These are phyloP conservation scores for Denticeps clupeoides DNA, from an alignment of 2,797 vertebrate species.

Conservation along the genomic window DNA sequence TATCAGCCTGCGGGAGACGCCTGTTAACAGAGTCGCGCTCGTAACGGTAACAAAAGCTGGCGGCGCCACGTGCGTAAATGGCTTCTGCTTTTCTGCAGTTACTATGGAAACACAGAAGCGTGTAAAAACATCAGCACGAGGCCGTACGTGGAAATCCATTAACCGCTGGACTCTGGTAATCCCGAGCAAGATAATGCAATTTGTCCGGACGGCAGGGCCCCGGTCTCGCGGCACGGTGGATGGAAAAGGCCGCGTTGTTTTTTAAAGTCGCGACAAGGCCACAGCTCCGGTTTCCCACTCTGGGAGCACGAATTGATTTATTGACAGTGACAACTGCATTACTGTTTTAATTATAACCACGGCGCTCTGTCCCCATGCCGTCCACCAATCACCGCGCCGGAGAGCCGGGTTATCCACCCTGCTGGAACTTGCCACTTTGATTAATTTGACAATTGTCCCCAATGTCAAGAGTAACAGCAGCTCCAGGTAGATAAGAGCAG, in stretches of 20 bases:
- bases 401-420: conserved; percentile 61
- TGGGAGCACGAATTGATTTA: conserved; percentile 49
- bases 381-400: conserved; percentile 44
- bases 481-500: conserved; percentile 47
- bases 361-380: conserved; percentile 40
- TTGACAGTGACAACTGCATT: conserved; percentile 58
- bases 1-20: no score
- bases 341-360: conserved; percentile 64
- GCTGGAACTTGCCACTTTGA: conserved; percentile 50
- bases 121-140: no score
- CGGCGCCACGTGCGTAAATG: no score
- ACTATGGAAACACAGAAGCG: no score
- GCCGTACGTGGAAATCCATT: no score
- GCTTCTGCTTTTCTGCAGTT: no score
- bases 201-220: background rate
- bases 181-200: background rate
- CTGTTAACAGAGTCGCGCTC: no score
- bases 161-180: no score
- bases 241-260: conserved; percentile 16
- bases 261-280: conserved; percentile 23
- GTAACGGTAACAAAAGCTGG: no score
- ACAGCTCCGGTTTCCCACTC: conserved; percentile 17
- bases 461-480: conserved; percentile 45
- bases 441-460: conserved; percentile 59
- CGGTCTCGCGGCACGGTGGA: background rate